Percentiles rank a stretch among this genome's conserved stretches.
Conservation (phyloP, 2,797 vertebrate species). For the Neolamprologus multifasciatus region DNA sequence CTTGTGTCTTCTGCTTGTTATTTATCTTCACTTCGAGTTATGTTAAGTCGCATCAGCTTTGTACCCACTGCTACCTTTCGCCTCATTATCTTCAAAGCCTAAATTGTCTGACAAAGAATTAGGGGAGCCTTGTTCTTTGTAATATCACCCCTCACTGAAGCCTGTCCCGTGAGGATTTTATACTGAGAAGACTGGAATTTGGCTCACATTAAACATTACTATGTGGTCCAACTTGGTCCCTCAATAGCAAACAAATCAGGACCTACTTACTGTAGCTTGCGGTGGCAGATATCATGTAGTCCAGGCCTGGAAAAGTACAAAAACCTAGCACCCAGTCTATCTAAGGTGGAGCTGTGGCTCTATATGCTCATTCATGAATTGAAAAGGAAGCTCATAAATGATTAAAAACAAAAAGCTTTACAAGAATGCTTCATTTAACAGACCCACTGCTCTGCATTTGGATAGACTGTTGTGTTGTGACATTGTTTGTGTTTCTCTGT, state of each 20-base stretch:
- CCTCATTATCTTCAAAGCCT: background rate
- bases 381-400: background rate
- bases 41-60: rapidly evolving
- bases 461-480: background rate
- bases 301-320: background rate
- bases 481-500: background rate
- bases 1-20: background rate
- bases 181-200: background rate
- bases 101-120: background rate
- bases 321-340: background rate
- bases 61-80: background rate
- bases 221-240: background rate
- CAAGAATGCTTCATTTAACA: background rate
- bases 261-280: background rate
- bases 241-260: background rate
- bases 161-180: background rate
- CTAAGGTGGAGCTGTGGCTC: background rate
- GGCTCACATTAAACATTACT: background rate
- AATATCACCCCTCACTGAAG: background rate
- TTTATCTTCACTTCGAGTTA: background rate
- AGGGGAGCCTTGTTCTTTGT: background rate
- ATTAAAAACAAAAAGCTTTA: background rate
- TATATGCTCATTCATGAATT: background rate
- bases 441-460: background rate
- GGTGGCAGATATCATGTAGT: background rate